phyloP scores from a whole-genome alignment of 2,888 invertebrate genomes.

The Phaonia tiefii region DNA sequence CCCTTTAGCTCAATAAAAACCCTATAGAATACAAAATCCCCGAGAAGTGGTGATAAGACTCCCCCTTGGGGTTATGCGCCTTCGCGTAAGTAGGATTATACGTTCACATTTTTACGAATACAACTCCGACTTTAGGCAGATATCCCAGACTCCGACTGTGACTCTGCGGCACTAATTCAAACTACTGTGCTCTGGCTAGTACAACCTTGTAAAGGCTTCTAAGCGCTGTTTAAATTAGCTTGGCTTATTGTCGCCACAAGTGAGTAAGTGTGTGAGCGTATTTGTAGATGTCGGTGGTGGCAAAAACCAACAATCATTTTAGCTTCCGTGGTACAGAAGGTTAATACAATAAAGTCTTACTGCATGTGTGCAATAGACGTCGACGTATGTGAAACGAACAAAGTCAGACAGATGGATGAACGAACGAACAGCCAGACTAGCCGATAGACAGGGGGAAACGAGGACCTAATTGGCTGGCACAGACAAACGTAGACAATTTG shows the following conservation, averaged over 20 bases:
- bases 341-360: constrained; percentile 64
- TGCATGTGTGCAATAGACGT: constrained; percentile 50
- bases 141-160: no score
- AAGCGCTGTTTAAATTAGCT: neutral
- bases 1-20: no score
- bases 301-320: constrained; percentile 62
- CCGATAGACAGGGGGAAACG: constrained; percentile 14
- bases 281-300: constrained; percentile 34
- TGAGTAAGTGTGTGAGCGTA: constrained; percentile 29
- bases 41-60: no score
- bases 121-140: no score
- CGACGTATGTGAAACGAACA: constrained; percentile 20
- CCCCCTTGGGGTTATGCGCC: no score
- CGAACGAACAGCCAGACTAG: neutral
- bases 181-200: no score
- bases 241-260: constrained; percentile 6
- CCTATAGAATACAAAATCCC: no score
- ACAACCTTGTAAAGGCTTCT: no score
- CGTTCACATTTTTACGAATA: no score
- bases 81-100: no score
- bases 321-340: constrained; percentile 65
- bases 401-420: constrained; percentile 22
- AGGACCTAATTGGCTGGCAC: constrained; percentile 12
- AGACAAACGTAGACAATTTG: constrained; percentile 47
- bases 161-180: no score